Evolutionary conservation across 1,140 invertebrate species (phyloP).

Genomic region (Drosophila equinoxialis): DNA sequence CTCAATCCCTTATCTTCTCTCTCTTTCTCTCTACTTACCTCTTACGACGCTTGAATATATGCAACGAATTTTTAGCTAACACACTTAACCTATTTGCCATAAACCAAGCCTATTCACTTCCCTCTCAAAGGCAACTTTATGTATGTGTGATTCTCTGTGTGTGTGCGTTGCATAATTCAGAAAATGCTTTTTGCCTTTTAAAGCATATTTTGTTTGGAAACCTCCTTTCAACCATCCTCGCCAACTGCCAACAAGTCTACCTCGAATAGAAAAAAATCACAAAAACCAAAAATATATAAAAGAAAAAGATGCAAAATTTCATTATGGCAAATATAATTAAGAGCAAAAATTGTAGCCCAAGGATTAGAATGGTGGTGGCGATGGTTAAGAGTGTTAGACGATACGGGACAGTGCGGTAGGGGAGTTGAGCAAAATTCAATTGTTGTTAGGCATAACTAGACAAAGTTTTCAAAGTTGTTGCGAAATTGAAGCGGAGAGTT

Average conservation of each 20-base stretch:
- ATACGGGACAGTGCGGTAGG: conserved; percentile 13
- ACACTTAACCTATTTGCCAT: conserved; percentile 76
- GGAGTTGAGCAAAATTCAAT: conserved; percentile 40
- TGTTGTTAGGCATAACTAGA: conserved; percentile 42
- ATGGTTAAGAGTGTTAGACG: neutral
- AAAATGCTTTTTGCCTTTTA: conserved; percentile 71
- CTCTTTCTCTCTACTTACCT: neutral
- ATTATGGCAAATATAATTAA: conserved; percentile 23
- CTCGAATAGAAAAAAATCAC: neutral
- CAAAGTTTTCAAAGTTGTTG: conserved; percentile 32
- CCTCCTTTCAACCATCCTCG: neutral
- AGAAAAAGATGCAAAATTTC: conserved; percentile 17
- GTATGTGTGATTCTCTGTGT: neutral
- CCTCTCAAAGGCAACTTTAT: conserved; percentile 17
- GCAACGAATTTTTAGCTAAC: conserved; percentile 73
- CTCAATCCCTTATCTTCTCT: neutral
- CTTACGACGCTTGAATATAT: conserved; percentile 40
- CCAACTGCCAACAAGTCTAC: neutral
- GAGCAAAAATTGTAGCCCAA: conserved; percentile 8
- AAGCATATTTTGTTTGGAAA: conserved; percentile 43
- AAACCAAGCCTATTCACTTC: conserved; percentile 33
- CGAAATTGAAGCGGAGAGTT: neutral
- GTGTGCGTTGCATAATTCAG: conserved; percentile 64
- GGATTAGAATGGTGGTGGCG: neutral
- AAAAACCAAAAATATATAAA: conserved; percentile 37